Conservation (phyloP, 2,797 vertebrate genomes). For the Enoplosus armatus region DNA sequence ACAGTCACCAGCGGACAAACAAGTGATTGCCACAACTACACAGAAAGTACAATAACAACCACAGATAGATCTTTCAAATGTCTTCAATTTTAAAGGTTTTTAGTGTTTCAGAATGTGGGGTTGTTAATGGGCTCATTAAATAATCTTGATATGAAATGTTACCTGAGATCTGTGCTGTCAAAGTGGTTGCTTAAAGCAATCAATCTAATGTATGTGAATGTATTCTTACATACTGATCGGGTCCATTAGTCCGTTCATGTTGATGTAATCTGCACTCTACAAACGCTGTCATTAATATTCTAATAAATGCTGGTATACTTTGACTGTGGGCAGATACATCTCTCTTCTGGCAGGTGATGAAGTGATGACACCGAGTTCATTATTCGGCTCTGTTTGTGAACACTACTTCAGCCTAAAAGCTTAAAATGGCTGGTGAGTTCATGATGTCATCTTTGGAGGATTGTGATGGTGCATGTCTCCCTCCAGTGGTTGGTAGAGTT, state of each 20-base stretch:
- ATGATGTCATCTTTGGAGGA: conserved; percentile 47
- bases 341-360: conserved; percentile 6
- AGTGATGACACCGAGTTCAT: conserved; percentile 1
- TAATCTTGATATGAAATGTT: not conserved
- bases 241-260: not conserved
- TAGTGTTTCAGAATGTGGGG: not conserved
- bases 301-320: not conserved
- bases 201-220: not conserved
- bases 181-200: not conserved
- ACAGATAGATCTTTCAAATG: no score
- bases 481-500: conserved; percentile 57
- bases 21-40: not conserved
- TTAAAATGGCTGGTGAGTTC: conserved; percentile 57
- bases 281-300: conserved; percentile 2
- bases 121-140: not conserved
- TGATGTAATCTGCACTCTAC: conserved; percentile 2
- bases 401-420: conserved; percentile 10
- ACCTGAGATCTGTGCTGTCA: not conserved
- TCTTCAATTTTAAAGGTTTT: not conserved
- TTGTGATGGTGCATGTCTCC: conserved; percentile 63
- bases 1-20: not conserved
- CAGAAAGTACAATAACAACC: not conserved
- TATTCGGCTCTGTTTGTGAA: conserved; percentile 1
- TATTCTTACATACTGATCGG: not conserved
- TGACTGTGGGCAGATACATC: not conserved